These are phyloP conservation scores for Eublepharis macularius DNA, from an alignment of 2,113 vertebrate genomes.

Conservation along the genomic window DNA sequence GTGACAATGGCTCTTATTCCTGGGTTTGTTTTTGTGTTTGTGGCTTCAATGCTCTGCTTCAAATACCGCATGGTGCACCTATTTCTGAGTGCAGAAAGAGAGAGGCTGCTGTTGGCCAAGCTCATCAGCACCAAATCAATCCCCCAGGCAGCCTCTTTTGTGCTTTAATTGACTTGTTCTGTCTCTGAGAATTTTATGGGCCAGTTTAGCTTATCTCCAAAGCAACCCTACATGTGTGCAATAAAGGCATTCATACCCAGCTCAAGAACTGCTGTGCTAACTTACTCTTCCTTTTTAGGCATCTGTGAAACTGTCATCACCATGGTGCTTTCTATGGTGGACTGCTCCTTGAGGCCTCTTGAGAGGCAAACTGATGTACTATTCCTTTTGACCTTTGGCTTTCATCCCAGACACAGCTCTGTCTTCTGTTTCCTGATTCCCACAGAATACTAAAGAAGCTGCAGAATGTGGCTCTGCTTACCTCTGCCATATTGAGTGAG, in stretches of 20 bases:
- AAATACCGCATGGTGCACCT: background rate
- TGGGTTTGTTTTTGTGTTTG: conserved; percentile 36
- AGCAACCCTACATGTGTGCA: conserved; percentile 18
- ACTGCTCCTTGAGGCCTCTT: background rate
- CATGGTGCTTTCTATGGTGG: background rate
- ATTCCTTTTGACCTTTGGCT: background rate
- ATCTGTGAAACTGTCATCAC: conserved; percentile 49
- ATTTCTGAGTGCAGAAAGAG: conserved; percentile 12
- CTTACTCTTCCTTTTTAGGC: conserved; percentile 45
- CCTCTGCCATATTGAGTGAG: background rate
- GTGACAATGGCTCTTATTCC: conserved; percentile 18
- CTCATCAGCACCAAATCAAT: conserved; percentile 25
- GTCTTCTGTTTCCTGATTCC: background rate
- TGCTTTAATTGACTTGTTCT: conserved; percentile 36
- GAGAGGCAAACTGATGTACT: background rate
- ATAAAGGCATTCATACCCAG: conserved; percentile 35
- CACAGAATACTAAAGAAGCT: background rate
- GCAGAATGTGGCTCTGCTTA: background rate
- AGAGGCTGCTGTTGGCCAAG: background rate
- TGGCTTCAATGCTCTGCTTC: conserved; percentile 4
- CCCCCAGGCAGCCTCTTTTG: background rate
- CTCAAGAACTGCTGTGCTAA: conserved; percentile 38
- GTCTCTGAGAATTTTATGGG: conserved; percentile 34
- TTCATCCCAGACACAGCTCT: background rate
- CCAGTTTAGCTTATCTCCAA: conserved; percentile 43